These are phyloP conservation scores for Pseudorhiza aurosa DNA, from an alignment of 30 jellyfish, hydroid and myxozoan species.

Conservation along the genomic window DNA sequence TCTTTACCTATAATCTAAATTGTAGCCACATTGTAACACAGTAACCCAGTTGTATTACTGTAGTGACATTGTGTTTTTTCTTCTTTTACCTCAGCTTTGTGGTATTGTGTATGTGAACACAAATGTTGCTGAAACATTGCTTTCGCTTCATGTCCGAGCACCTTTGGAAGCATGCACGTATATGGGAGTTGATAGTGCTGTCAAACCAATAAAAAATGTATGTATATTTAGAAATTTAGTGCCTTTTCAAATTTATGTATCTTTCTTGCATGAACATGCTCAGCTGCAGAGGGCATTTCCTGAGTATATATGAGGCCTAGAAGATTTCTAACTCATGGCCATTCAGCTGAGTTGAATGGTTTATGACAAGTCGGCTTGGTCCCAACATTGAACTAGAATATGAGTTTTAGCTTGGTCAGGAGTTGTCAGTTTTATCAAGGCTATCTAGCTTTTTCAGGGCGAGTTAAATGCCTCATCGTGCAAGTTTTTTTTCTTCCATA, in stretches of 20 bases:
- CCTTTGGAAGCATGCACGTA: slow-evolving; percentile 95
- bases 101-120: slow-evolving; percentile 82
- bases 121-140: slow-evolving; percentile 73
- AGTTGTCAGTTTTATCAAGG: too few relatives aligned
- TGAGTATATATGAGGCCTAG: too few relatives aligned
- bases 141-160: slow-evolving; percentile 75
- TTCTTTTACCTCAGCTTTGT: slow-evolving; percentile 67
- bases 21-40: not conserved
- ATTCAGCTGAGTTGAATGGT: too few relatives aligned
- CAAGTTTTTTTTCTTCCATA: too few relatives aligned
- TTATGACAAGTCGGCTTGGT: too few relatives aligned
- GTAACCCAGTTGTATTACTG: not conserved
- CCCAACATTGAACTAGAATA: too few relatives aligned
- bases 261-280: not conserved
- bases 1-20: not conserved
- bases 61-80: not conserved
- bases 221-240: not conserved
- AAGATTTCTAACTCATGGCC: too few relatives aligned
- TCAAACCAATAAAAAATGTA: slow-evolving; percentile 74
- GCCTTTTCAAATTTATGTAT: not conserved
- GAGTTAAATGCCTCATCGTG: too few relatives aligned
- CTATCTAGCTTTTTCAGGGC: too few relatives aligned
- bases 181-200: slow-evolving; percentile 91
- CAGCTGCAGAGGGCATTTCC: too few relatives aligned
- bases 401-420: too few relatives aligned